These are phyloP conservation scores for Peromyscus melanophrys DNA, from an alignment of 2,797 vertebrate species.

Conservation along the genomic window DNA sequence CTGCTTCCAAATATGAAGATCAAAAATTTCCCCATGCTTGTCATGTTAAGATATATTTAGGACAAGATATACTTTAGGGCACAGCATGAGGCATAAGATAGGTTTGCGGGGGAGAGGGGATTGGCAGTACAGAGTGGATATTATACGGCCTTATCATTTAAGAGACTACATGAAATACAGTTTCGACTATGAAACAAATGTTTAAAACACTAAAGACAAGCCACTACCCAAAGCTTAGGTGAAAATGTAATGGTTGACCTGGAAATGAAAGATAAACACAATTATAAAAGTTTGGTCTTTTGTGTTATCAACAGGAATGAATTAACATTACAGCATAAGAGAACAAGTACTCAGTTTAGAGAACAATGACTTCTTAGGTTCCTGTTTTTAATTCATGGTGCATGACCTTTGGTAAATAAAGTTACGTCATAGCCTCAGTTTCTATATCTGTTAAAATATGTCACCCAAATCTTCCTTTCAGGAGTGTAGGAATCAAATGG, in stretches of 20 bases:
- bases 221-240: slow-evolving; percentile 23
- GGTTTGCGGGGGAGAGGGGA: neutral
- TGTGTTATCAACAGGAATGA: neutral
- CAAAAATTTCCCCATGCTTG: neutral
- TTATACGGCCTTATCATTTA: neutral
- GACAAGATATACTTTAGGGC: neutral
- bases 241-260: neutral
- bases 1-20: neutral
- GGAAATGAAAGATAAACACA: slow-evolving; percentile 13
- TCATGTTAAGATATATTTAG: slow-evolving; percentile 45
- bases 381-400: neutral
- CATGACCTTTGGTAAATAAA: slow-evolving; percentile 28
- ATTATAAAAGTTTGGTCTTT: neutral
- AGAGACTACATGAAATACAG: slow-evolving; percentile 21
- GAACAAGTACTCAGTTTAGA: neutral
- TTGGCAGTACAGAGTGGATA: neutral
- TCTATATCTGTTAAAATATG: slow-evolving; percentile 13
- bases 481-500: slow-evolving; percentile 14
- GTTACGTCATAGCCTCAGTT: neutral
- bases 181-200: slow-evolving; percentile 50
- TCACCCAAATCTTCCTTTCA: neutral
- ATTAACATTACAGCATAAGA: neutral
- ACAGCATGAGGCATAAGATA: neutral
- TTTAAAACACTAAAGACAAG: slow-evolving; percentile 50
- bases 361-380: neutral